Evolutionary conservation across 1,140 invertebrate species (phyloP), one percentile per base, ranked within the genome.

Genomic region (Ceratosolen solmsi): DNA sequence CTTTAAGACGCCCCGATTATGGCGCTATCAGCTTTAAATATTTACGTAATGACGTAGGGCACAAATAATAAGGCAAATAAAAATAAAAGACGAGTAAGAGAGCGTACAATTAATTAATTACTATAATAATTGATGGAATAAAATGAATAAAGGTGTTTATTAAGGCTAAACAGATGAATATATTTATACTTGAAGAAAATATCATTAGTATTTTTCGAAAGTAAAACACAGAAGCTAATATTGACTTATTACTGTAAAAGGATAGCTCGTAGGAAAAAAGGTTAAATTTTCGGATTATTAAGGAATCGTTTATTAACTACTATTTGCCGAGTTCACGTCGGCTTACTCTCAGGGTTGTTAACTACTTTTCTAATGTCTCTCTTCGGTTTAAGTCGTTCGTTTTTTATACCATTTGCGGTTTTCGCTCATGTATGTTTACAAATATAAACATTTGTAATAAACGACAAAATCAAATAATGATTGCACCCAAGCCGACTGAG

Each of bases 131-230:
- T 81, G 72, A 75, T 46, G 79, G n/a, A 33, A 75, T 81, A 81
- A 81, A 75, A 75, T 54, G 41, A 51, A 80, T 75, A 70, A 81
- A 76, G 74, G 74, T 38, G 80, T 76, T 77, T 82, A 82, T 82
- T 80, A 81, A 83, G 72, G 71, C 49, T 76, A 80, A 83, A 83
- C 58, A 85, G 68, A 82, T 79, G 72, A 80, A 83, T 85, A 74
- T 83, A 84, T 84, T 83, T 84, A 80, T 82, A 85, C 71, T 88
- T 87, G 88, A 89, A 82, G 81, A 87, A 84, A 85, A 87, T 88
- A 88, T 89, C 88, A 88, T 89, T 87, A 89, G 84, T 91, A 90
- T 89, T 90, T 90, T 88, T 90, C 87, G 88, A 87, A 89, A 85
- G 89, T 85, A 87, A 80, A 87, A 84, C 49, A 85, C 84, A 84